These are phyloP conservation scores for Choloepus didactylus DNA, from an alignment of 2,797 vertebrate genomes.

Conservation along the genomic window DNA sequence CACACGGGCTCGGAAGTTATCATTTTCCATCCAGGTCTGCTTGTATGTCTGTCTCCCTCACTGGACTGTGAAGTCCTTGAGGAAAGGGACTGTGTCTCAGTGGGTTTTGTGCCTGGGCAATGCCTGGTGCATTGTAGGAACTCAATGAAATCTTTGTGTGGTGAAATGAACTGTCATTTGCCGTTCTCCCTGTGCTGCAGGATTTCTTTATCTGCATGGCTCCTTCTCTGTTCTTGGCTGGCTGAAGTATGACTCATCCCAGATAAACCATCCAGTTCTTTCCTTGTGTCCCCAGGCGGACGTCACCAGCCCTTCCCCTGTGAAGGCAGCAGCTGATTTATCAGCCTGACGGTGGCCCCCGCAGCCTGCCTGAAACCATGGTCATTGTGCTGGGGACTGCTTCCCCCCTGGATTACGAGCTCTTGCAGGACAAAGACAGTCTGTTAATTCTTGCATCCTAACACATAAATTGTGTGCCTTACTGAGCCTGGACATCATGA, in stretches of 20 bases:
- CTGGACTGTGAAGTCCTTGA: no score
- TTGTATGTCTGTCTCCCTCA: no score
- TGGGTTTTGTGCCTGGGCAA: no score
- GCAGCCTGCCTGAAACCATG: neutral
- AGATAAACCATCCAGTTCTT: neutral
- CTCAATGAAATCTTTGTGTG: no score
- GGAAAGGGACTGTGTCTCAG: no score
- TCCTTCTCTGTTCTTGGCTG: neutral
- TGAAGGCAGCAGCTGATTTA: neutral
- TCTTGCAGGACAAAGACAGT: neutral
- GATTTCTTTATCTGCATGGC: no score
- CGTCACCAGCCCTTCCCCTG: neutral
- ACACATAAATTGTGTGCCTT: neutral
- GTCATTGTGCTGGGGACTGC: rapidly evolving
- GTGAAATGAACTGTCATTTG: neutral
- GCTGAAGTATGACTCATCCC: neutral
- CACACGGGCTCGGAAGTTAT: rapidly evolving
- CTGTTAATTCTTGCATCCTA: rapidly evolving
- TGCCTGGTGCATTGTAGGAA: neutral
- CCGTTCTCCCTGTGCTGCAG: neutral
- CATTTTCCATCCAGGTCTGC: neutral
- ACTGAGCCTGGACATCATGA: neutral
- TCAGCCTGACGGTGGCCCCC: no score
- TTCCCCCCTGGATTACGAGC: rapidly evolving
- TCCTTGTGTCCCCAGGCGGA: neutral